phyloP scores from a whole-genome alignment of 1,140 invertebrate genomes.

The Periplaneta americana region DNA sequence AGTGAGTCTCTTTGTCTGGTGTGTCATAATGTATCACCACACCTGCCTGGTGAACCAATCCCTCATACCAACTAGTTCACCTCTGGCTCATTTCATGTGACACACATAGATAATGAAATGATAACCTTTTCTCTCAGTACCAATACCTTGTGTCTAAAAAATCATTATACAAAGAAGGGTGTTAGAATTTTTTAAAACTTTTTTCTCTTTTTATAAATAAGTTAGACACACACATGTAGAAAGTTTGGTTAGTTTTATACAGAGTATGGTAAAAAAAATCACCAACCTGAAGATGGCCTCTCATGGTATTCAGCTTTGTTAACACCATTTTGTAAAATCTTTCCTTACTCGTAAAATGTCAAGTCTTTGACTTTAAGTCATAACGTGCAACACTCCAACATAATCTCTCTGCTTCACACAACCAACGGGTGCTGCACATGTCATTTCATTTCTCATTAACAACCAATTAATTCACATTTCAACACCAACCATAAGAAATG shows the following conservation, averaged over 20 bases:
- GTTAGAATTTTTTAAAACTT: neutral
- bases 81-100: neutral
- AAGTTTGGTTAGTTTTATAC: constrained; percentile 7
- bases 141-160: constrained; percentile 3
- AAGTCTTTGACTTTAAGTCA: neutral
- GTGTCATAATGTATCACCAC: neutral
- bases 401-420: neutral
- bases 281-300: neutral
- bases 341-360: neutral
- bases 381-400: neutral
- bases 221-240: constrained; percentile 13
- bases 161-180: constrained; percentile 3
- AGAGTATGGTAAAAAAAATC: constrained; percentile 9
- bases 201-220: constrained; percentile 7
- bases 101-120: neutral
- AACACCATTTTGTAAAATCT: constrained; percentile 9
- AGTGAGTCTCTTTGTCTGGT: neutral
- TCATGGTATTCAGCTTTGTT: neutral
- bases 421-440: neutral
- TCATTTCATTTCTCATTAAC: neutral
- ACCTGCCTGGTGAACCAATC: neutral
- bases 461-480: neutral
- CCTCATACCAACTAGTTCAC: neutral
- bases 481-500: constrained; percentile 7
- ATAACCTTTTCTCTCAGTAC: neutral